Evolutionary conservation across 2,888 invertebrate species (phyloP).

Genomic region (Amiota minor): DNA sequence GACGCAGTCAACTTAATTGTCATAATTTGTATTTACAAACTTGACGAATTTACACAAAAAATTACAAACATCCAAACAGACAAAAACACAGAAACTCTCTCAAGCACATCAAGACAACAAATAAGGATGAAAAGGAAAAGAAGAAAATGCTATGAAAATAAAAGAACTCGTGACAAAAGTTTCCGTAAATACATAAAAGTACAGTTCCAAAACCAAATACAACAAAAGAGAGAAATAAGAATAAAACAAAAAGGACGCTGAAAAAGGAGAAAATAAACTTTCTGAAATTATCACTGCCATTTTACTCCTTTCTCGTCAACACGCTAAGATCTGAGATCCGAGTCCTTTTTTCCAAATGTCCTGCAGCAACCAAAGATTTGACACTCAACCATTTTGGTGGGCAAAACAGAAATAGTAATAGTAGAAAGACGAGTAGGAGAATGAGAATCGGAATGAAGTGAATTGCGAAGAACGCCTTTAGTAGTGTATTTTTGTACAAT

Average conservation of each 20-base stretch:
- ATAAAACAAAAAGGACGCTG: conserved; percentile 37
- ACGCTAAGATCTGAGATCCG: neutral
- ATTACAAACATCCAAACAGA: conserved; percentile 2
- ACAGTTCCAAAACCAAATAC: conserved; percentile 37
- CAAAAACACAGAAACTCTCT: conserved; percentile 18
- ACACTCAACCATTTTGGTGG: neutral
- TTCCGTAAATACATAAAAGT: neutral
- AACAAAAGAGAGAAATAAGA: conserved; percentile 38
- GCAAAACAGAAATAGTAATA: conserved; percentile 7
- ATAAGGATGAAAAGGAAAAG: conserved; percentile 47
- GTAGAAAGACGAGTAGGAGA: neutral
- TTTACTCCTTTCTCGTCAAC: conserved; percentile 38
- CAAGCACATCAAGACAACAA: conserved; percentile 61
- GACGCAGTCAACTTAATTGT: conserved; percentile 63
- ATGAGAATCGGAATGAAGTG: neutral
- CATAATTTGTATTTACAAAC: conserved; percentile 66
- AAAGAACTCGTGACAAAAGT: conserved; percentile 10
- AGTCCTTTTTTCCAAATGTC: conserved; percentile 5
- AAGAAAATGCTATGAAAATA: conserved; percentile 22
- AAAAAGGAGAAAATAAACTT: conserved; percentile 20
- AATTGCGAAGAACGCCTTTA: too few relatives aligned
- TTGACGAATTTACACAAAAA: conserved; percentile 59
- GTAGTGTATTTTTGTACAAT: conserved; percentile 1
- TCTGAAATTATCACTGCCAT: neutral
- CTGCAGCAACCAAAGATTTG: conserved; percentile 11